Conservation (phyloP, 2,888 invertebrate genomes). For the Idaea aversata region DNA sequence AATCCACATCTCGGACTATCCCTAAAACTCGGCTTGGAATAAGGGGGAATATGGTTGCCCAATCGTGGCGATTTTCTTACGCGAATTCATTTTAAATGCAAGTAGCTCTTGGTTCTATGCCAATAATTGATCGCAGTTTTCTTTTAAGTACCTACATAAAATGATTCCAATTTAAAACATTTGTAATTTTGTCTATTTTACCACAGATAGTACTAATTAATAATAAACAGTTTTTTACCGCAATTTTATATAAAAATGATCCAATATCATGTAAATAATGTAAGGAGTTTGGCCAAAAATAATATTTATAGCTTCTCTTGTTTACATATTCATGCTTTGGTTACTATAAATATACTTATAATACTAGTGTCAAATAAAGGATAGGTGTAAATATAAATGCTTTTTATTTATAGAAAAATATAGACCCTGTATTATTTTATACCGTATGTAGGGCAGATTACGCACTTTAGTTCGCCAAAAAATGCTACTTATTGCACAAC, state of each 20-base stretch:
- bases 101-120: too few relatives aligned
- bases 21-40: too few relatives aligned
- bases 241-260: neutral
- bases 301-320: constrained; percentile 33
- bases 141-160: too few relatives aligned
- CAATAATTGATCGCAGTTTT: too few relatives aligned
- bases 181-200: neutral
- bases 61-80: too few relatives aligned
- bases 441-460: too few relatives aligned
- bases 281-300: constrained; percentile 52
- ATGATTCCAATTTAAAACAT: too few relatives aligned
- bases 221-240: neutral
- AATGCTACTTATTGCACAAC: too few relatives aligned
- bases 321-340: constrained; percentile 48
- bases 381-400: constrained; percentile 66
- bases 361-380: constrained; percentile 69
- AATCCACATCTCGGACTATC: too few relatives aligned
- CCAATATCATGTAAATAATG: constrained; percentile 44
- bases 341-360: constrained; percentile 47
- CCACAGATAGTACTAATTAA: neutral
- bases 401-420: constrained; percentile 27
- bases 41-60: too few relatives aligned
- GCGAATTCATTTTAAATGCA: too few relatives aligned
- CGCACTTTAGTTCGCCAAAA: too few relatives aligned
- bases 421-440: neutral